Percentiles rank a stretch among this genome's conserved stretches.
Conservation (phyloP, 1,140 invertebrate species). For the Druon quercuslanigerum region DNA sequence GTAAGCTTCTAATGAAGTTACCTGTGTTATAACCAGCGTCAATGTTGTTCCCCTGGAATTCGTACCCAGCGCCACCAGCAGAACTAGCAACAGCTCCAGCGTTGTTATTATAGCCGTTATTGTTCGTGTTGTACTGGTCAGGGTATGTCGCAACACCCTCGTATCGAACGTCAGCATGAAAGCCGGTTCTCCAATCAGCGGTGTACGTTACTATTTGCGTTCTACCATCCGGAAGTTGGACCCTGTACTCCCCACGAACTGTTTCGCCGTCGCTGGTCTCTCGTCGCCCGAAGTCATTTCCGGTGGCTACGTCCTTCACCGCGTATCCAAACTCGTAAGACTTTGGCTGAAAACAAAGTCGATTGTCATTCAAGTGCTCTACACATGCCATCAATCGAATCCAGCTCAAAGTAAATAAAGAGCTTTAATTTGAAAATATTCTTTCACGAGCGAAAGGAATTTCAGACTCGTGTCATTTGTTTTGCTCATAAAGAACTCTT, state of each 20-base stretch:
- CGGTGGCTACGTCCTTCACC: slow-evolving; percentile 83
- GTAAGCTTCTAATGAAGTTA: slow-evolving; percentile 6
- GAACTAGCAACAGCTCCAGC: slow-evolving; percentile 36
- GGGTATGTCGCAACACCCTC: slow-evolving; percentile 83
- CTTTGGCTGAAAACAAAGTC: slow-evolving; percentile 79
- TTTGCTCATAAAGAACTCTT: too few relatives aligned
- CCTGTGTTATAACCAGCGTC: slow-evolving; percentile 52
- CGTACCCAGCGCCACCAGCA: slow-evolving; percentile 31
- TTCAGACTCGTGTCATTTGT: too few relatives aligned
- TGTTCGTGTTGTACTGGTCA: slow-evolving; percentile 72
- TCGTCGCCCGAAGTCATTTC: slow-evolving; percentile 83
- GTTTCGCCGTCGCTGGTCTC: slow-evolving; percentile 85
- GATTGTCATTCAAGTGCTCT: background rate
- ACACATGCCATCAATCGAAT: background rate
- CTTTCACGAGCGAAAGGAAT: too few relatives aligned
- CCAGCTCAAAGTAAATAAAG: too few relatives aligned
- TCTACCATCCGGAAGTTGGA: slow-evolving; percentile 84
- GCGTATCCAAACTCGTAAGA: slow-evolving; percentile 88
- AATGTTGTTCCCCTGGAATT: slow-evolving; percentile 45
- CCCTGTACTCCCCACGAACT: slow-evolving; percentile 83
- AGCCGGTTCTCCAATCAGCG: slow-evolving; percentile 86
- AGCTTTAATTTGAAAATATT: too few relatives aligned
- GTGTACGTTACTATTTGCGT: slow-evolving; percentile 85
- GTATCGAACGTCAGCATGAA: slow-evolving; percentile 87
- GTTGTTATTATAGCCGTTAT: slow-evolving; percentile 59